A percentile compares a stretch with the other conserved stretches of the same genome.
Conservation (phyloP, 2,888 invertebrate species). For the Phyto melanocephala region DNA sequence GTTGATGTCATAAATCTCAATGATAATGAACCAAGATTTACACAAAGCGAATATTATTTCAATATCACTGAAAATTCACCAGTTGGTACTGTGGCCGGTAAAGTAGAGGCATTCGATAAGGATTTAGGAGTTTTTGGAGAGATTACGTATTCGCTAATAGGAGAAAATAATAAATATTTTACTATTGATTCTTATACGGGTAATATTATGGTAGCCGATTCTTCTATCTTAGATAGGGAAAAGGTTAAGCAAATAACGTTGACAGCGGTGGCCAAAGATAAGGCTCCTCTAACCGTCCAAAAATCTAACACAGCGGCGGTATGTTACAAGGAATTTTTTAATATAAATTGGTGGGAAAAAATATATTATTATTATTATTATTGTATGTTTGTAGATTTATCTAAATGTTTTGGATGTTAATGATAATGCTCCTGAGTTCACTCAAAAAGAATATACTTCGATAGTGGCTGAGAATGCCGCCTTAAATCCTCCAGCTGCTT, state of each 20-base stretch:
- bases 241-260: constrained; percentile 84
- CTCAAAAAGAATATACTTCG: constrained; percentile 86
- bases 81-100: constrained; percentile 85
- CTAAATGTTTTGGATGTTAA: constrained; percentile 91
- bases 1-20: constrained; percentile 91
- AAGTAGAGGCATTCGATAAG: constrained; percentile 87
- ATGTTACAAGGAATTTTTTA: constrained; percentile 66
- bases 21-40: constrained; percentile 91
- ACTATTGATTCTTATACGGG: constrained; percentile 86
- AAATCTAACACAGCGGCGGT: constrained; percentile 88
- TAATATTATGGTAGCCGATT: constrained; percentile 86
- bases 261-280: constrained; percentile 89
- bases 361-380: neutral
- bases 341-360: no score
- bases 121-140: constrained; percentile 90
- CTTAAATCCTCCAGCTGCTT: constrained; percentile 88
- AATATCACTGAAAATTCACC: constrained; percentile 88
- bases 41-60: constrained; percentile 84
- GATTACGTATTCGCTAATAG: constrained; percentile 87
- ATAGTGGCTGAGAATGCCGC: constrained; percentile 91
- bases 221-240: constrained; percentile 89
- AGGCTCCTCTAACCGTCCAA: constrained; percentile 85
- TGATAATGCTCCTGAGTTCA: constrained; percentile 92
- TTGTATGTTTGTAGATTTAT: constrained; percentile 81
- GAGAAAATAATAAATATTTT: constrained; percentile 87